These are phyloP conservation scores for Calyptommatus sinebrachiatus DNA, from an alignment of 2,113 vertebrate genomes.

Conservation along the genomic window DNA sequence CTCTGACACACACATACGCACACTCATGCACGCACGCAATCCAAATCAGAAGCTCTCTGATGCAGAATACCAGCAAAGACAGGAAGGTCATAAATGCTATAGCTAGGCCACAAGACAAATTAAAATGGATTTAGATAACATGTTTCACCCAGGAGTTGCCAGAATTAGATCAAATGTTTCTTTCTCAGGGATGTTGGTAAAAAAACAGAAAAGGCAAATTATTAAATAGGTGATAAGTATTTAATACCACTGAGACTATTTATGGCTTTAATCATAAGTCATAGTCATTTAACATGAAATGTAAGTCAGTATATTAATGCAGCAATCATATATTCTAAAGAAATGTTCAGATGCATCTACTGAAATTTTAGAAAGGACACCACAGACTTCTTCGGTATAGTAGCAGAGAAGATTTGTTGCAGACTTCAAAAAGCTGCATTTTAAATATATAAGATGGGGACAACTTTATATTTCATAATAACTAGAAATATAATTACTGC, in stretches of 20 bases:
- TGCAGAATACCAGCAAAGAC: too few relatives aligned
- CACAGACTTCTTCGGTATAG: background rate
- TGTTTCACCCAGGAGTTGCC: too few relatives aligned
- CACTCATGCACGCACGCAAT: too few relatives aligned
- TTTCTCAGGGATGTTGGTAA: too few relatives aligned
- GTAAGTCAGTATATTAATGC: background rate
- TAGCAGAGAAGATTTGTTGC: background rate
- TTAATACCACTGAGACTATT: background rate
- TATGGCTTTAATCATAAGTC: background rate
- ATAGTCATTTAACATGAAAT: background rate
- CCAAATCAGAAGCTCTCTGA: too few relatives aligned
- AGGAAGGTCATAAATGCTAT: too few relatives aligned
- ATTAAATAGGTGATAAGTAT: background rate
- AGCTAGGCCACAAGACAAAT: too few relatives aligned
- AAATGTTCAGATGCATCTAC: background rate
- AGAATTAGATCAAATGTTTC: too few relatives aligned
- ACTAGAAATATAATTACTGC: background rate
- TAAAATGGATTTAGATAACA: too few relatives aligned
- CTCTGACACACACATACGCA: too few relatives aligned
- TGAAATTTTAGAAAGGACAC: background rate
- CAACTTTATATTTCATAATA: background rate
- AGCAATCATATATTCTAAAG: background rate
- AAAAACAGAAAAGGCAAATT: too few relatives aligned
- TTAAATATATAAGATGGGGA: background rate
- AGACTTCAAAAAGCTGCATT: background rate